Base-by-base conservation (phyloP, 2,113 vertebrate genomes). In the Rynchops niger region DNA sequence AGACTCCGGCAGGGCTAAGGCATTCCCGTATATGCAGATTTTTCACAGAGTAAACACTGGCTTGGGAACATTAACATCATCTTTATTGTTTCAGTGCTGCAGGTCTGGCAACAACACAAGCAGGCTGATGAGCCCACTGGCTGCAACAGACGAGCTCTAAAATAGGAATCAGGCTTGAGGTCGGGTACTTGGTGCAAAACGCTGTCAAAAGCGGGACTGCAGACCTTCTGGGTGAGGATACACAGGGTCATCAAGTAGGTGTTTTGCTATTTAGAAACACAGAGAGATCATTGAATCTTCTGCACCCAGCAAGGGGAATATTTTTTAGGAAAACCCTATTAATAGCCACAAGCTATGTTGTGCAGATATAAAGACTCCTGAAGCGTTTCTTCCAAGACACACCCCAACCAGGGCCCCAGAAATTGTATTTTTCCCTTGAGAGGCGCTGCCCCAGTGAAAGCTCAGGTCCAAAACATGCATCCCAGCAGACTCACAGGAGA, bases 171-270 rank as follows among this genome's bases (percentile, higher is more conserved):
- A 40, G 20, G 15, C 18, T 81, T 65, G 53, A 42, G 40, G 21
- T 3, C 36, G 36, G 17, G 6, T 32, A 8, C 1, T 1, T 50
- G 43, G 8, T 0, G 5, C 11, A 42, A 67, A 65, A 47, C 25
- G 7, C 30, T 38, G 14, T 32, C 50, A n/a, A 52, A 84, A n/a
- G 22, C 69, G 74, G 55, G 15, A 9, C 19, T 43, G 45, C n/a
- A 76, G 30, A 34, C 13, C 7, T 9, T 67, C 21, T 43, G 5
- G 2, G 30, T 65, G 73, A 77, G 53, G 61, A 50, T 42, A 10
- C 1, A 1, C 18, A n/a, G 32, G 16, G 19, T 63, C 8, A 23
- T 47, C 43, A 17, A 4, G 17, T 3, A 27, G 34, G 19, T 62
- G 7, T 23, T 79, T 50, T 82, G 59, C n/a, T 34, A 6, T 59